Base-by-base conservation (phyloP, 2,797 vertebrate genomes). In the Anguilla megastoma region DNA sequence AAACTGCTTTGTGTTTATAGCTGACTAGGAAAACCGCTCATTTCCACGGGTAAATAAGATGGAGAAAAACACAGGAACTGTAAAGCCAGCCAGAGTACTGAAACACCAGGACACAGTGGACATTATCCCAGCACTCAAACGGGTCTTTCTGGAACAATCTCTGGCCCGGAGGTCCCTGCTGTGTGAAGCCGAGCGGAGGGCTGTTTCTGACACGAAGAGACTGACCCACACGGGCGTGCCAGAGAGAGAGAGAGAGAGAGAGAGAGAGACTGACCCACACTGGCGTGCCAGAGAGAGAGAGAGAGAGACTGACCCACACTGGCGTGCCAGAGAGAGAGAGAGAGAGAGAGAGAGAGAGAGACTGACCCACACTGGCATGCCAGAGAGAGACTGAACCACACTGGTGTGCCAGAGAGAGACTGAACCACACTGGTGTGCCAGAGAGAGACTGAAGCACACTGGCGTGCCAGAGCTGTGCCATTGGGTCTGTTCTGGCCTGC, bases 21-120 rank as follows among this genome's bases (percentile, higher is more conserved):
- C 0, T 9, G 27, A 76, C 7, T 30, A 10, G 12, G 30, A 1
- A 21, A 76, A 33, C 3, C 3, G 10, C 27, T 76, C 1, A 27
- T 76, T 76, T 12, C 27, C 27, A 14, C 94, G 92, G 93, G 94
- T 60, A 16, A 54, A 54, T 30, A 86, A 8, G 33, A 1, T 18
- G 9, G 60, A 50, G 16, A 16, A 56, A 33, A 69, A 66, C 14
- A 21, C 50, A 18, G 54, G 14, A 85, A 9, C 21, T n/a, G 30
- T 12, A 7, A 86, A 24, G 16, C 18, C 33, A 5, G 36, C 60
- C 58, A 48, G 10, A 24, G 14, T 50, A n/a, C 58, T 50, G 66
- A 41, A 71, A 45, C 33, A 27, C 10, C 27, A 10, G 27, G 30
- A 60, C 30, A 21, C 45, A 60, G 30, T 8, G 8, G 18, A 71